These are phyloP conservation scores for Nanorana parkeri DNA, from an alignment of 2,113 vertebrate species.

Conservation along the genomic window DNA sequence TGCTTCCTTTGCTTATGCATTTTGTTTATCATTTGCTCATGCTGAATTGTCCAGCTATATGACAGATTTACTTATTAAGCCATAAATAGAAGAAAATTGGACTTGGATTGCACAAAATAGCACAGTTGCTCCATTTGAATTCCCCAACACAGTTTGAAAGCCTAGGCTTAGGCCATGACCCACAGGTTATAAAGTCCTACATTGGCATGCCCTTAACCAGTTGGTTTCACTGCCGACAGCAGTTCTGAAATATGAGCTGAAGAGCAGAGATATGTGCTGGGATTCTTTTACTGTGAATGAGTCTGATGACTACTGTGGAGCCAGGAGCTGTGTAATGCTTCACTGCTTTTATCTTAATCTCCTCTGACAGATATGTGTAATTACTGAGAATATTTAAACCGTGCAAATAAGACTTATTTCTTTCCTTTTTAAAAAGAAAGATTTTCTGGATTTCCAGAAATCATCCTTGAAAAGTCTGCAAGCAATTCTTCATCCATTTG, in stretches of 20 bases:
- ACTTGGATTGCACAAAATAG: too few relatives aligned
- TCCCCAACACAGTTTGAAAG: too few relatives aligned
- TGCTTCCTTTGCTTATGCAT: too few relatives aligned
- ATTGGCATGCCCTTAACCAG: background rate
- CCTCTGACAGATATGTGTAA: slow-evolving; percentile 39
- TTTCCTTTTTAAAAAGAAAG: background rate
- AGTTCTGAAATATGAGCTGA: background rate
- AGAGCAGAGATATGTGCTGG: slow-evolving; percentile 5
- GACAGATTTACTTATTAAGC: too few relatives aligned
- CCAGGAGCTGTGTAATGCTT: slow-evolving; percentile 39
- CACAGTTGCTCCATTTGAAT: too few relatives aligned
- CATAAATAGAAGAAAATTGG: too few relatives aligned
- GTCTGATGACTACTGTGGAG: slow-evolving; percentile 3
- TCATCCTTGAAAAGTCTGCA: slow-evolving; percentile 4
- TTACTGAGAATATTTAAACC: slow-evolving; percentile 19
- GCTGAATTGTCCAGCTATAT: too few relatives aligned
- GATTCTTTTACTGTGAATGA: slow-evolving; percentile 31
- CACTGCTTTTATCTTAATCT: slow-evolving; percentile 29
- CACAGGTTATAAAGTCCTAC: background rate
- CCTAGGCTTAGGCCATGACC: background rate
- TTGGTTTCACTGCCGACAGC: background rate
- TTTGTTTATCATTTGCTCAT: too few relatives aligned
- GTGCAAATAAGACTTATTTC: slow-evolving; percentile 24
- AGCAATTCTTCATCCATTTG: background rate
- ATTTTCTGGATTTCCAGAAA: background rate